Evolutionary conservation across 2,888 invertebrate species (phyloP).

Genomic region (Aplocera efformata): DNA sequence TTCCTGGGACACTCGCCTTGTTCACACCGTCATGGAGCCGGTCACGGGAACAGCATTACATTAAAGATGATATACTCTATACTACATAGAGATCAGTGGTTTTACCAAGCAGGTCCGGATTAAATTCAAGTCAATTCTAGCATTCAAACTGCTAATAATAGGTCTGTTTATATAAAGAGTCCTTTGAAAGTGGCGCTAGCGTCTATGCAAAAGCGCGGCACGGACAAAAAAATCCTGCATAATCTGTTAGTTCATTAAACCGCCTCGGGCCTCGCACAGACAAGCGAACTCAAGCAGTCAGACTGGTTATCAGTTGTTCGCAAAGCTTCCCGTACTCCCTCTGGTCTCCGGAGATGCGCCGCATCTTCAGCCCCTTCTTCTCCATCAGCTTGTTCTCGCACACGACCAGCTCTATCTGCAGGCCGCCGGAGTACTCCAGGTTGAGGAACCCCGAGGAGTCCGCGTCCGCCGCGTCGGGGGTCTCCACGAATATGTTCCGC

Average conservation of each 20-base stretch:
- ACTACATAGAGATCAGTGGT: too few species aligned
- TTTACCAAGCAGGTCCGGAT: too few species aligned
- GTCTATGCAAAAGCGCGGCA: not conserved
- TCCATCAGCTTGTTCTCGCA: slow-evolving; percentile 86
- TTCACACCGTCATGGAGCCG: too few species aligned
- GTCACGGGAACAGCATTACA: too few species aligned
- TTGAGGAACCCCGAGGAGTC: slow-evolving; percentile 79
- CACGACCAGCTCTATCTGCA: slow-evolving; percentile 91
- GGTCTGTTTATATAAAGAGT: too few species aligned
- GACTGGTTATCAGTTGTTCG: slow-evolving; percentile 92
- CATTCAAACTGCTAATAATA: too few species aligned
- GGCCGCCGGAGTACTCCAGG: slow-evolving; percentile 89
- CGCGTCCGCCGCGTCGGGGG: slow-evolving; percentile 52
- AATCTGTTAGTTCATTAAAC: not conserved
- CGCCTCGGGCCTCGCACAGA: not conserved
- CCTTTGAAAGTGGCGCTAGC: not conserved
- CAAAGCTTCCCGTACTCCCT: slow-evolving; percentile 92
- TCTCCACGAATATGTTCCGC: slow-evolving; percentile 73
- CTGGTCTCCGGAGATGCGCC: slow-evolving; percentile 93
- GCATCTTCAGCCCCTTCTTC: slow-evolving; percentile 90
- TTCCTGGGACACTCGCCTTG: too few species aligned
- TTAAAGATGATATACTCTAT: too few species aligned
- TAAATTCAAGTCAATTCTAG: too few species aligned
- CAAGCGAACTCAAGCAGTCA: slow-evolving; percentile 83
- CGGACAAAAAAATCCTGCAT: not conserved